Evolutionary conservation across 2,888 invertebrate genomes (phyloP), one percentile per base, ranked within the genome.

Genomic region (Acutogordius australiensis): DNA sequence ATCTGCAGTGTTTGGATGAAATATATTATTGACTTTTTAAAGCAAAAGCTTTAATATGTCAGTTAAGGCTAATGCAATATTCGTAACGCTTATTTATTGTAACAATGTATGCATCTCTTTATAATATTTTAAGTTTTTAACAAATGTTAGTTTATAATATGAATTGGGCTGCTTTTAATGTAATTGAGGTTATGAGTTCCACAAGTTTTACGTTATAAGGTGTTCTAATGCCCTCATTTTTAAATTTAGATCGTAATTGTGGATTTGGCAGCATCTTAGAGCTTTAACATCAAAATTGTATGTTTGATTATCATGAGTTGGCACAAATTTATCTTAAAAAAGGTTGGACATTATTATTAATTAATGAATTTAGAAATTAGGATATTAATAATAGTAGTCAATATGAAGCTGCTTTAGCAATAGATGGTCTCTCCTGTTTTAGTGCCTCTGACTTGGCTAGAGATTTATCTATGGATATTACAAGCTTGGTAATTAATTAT

Each of bases 141-240:
- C 94, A 97, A 82, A 99, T 97, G 97, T 75, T 94, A 66, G 97
- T 97, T 63, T 99, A 99, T 76, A 94, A 99, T 74, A 88, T 99
- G 71, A 91, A 90, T 66, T 99, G 97, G 97, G 90, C 94, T 57
- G 90, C 94, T 62, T 99, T 99, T 72, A 97, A 99, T 72, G 81
- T 97, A 62, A 94, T 99, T 67, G 97, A 99, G 77, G 97, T 99
- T 61, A 99, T 97, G 97, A 86, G 86, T 67, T 90, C 90, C 28
- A 82, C 84, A 64, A 91, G 91, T 71, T 99, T 94, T 70, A 94
- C 94, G 2, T n/a, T 83, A 83, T 70, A 94, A 94, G 69, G 73
- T 73, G 65, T 64, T 64, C n/a, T n/a, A n/a, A n/a, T n/a, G 28
- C 58, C 4, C 8, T 28, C 29, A n/a, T 28, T 60, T 21, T 60